Base-by-base conservation (phyloP, 2,797 vertebrate species). In the Spheniscus humboldti region DNA sequence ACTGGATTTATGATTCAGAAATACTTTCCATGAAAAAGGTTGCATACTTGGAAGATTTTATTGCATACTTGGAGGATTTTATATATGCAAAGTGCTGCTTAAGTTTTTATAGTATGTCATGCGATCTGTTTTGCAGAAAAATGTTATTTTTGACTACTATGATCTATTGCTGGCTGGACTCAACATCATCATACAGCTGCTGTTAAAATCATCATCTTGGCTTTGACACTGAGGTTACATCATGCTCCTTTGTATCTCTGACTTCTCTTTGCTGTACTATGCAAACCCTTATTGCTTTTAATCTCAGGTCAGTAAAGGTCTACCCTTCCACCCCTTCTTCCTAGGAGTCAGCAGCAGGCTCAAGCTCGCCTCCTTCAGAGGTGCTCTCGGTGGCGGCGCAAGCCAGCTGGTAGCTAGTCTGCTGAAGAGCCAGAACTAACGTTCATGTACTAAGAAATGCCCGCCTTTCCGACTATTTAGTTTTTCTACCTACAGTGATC, bases 1-100 rank as follows among this genome's bases (percentile, higher is more conserved):
- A 73, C 57, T 91, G 50, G 10, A 68, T 92, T 78, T 75, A 88
- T 71, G 55, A 71, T 84, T 80, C 68, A 89, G 62, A 95, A 96
- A 92, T 92, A 89, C 17, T 85, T 96, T 87, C 78, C 81, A 74
- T 62, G 41, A 55, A 47, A 91, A 87, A 77, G 7, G 7, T 19
- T 87, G 25, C 59, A 48, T 81, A 48, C 59, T 92, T 88, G 45
- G 28, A 88, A 86, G 82, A 76, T 48, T 88, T 81, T 84, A 76
- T 56, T 62, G 77, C 60, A 28, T 47, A 37, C 28, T 85, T 89
- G 35, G 15, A 87, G 76, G 37, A 77, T 77, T 90, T 94, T 83
- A 64, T 75, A 50, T 9, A 53, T 72, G 63, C 68, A 66, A 93
- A 90, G 48, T 59, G 57, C 55, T 87, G 64, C 68, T 97, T 71